Evolutionary conservation across 2,888 invertebrate genomes (phyloP), one percentile per base, ranked within the genome.

Genomic region (Notocelia uddmanniana): DNA sequence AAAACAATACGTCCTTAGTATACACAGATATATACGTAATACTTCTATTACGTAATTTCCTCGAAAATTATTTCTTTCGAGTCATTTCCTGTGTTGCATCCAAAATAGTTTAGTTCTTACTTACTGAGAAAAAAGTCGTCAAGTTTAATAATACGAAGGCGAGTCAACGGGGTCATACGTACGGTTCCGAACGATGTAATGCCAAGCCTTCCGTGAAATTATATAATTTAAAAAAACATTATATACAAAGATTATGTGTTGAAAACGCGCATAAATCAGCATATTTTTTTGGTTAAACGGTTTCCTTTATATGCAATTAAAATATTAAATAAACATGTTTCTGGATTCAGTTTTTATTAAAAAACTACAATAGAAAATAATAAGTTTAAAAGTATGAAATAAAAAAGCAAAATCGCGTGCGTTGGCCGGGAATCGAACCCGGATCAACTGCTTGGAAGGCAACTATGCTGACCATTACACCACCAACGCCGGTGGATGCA

Each of bases 401-500:
- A 37, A 69, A 77, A 48, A 68, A 41, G 62, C 72, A 72, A 84
- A 90, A 90, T 89, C 84, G 67, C 76, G 85, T 94, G 94, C 93
- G 93, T 90, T 82, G 94, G 94, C 94, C 94, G 94, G 92, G 94
- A 94, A 94, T 94, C 94, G 94, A 94, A 94, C 94, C 92, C 94
- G 94, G 94, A 94, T 94, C 94, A 94, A 94, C 93, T 94, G 94
- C 94, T 94, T 94, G 94, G 94, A 94, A 94, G 94, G 93, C 94
- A 94, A 94, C 94, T 94, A 94, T 94, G 94, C 94, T 94, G 92
- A 94, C 94, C 94, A 94, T 94, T 94, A 94, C 94, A 94, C 94
- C 94, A 94, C 94, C 94, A 87, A 91, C 94, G 94, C 94, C 81
- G 34, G 73, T 85, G 75, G 0, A 0, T 0, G 0, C 0, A 0